Evolutionary conservation across 2,888 invertebrate genomes (phyloP).

Genomic region (Eupithecia subumbrata): DNA sequence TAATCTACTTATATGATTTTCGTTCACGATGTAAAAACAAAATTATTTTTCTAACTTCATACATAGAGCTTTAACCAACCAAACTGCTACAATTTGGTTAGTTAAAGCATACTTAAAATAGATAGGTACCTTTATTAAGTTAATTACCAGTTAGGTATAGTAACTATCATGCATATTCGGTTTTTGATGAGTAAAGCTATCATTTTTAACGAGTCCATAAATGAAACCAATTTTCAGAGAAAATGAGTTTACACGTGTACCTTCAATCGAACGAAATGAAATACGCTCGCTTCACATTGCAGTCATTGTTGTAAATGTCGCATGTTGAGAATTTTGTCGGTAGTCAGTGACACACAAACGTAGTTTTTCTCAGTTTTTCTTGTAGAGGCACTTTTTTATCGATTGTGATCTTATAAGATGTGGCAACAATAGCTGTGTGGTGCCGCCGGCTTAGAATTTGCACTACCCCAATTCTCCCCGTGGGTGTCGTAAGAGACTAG

Average conservation of each 20-base stretch:
- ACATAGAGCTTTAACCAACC: neutral
- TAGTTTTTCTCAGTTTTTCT: neutral
- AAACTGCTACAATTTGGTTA: neutral
- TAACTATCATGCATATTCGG: neutral
- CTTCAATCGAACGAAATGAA: neutral
- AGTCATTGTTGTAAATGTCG: neutral
- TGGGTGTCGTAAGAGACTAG: no score
- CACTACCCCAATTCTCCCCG: no score
- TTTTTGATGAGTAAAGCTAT: neutral
- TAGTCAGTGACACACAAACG: neutral
- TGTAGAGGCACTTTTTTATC: neutral
- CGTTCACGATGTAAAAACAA: neutral
- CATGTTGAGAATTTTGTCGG: neutral
- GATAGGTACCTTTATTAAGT: no score
- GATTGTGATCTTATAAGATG: neutral
- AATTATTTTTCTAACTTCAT: neutral
- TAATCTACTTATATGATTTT: neutral
- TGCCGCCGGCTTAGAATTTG: no score
- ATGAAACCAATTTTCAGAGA: neutral
- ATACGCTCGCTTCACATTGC: neutral
- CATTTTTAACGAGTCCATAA: neutral
- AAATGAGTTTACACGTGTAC: neutral
- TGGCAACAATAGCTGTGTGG: no score
- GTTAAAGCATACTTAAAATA: no score
- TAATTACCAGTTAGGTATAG: no score